Evolutionary conservation across 2,888 invertebrate species (phyloP).

Genomic region (Drosophila siamana): DNA sequence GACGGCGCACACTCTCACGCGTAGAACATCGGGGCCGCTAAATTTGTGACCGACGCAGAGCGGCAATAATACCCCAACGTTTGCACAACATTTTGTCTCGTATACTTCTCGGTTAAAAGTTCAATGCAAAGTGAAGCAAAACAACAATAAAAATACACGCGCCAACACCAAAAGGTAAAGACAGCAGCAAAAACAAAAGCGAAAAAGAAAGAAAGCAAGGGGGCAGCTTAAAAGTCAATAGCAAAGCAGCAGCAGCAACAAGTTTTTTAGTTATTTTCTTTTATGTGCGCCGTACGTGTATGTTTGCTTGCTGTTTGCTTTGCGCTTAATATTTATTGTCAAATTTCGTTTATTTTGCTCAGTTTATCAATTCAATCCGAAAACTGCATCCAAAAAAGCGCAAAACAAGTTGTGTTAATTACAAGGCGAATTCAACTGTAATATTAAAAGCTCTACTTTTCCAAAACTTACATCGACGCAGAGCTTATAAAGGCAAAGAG

Average conservation of each 20-base stretch:
- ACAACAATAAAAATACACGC: slow-evolving; percentile 52
- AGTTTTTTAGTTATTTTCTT: slow-evolving; percentile 65
- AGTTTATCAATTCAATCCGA: slow-evolving; percentile 51
- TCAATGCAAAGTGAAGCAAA: slow-evolving; percentile 62
- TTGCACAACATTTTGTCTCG: slow-evolving; percentile 58
- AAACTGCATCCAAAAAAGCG: slow-evolving; percentile 74
- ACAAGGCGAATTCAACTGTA: slow-evolving; percentile 43
- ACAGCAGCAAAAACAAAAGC: slow-evolving; percentile 35
- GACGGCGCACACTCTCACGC: slow-evolving; percentile 64
- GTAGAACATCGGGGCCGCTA: slow-evolving; percentile 63
- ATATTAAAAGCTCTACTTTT: slow-evolving; percentile 62
- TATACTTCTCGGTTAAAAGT: slow-evolving; percentile 70
- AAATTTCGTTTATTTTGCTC: slow-evolving; percentile 72
- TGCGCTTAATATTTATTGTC: slow-evolving; percentile 59
- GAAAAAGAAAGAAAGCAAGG: slow-evolving; percentile 52
- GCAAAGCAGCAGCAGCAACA: slow-evolving; percentile 53
- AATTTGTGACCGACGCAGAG: slow-evolving; percentile 51
- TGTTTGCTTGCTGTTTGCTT: slow-evolving; percentile 62
- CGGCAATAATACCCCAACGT: slow-evolving; percentile 41
- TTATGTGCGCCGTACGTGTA: slow-evolving; percentile 60
- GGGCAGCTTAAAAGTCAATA: slow-evolving; percentile 52
- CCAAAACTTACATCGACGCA: slow-evolving; percentile 66
- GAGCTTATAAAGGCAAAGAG: slow-evolving; percentile 30
- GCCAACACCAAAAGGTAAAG: slow-evolving; percentile 43
- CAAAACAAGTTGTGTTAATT: slow-evolving; percentile 57